phyloP scores from a whole-genome alignment of 1,140 invertebrate genomes.

The Eriocheir sinensis region DNA sequence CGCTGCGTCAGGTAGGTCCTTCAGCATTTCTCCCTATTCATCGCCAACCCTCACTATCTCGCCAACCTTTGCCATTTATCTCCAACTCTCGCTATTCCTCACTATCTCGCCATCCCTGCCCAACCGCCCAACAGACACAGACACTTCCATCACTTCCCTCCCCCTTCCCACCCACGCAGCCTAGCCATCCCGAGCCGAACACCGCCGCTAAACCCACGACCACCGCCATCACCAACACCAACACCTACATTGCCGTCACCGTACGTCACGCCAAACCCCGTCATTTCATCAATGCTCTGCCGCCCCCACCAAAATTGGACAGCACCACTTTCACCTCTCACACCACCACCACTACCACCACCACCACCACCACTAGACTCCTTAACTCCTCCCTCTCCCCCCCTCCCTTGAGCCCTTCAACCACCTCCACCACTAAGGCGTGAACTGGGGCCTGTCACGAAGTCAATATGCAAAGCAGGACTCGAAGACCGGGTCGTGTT shows the following conservation, averaged over 20 bases:
- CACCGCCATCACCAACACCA: neutral
- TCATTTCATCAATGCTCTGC: neutral
- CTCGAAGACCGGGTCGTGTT: neutral
- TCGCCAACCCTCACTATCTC: too few species aligned
- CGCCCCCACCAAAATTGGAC: neutral
- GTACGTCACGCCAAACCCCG: neutral
- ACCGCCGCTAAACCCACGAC: neutral
- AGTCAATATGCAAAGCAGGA: slow-evolving; percentile 52
- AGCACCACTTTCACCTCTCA: neutral
- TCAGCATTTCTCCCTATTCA: too few species aligned
- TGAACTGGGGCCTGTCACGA: slow-evolving; percentile 57
- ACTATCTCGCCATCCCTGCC: neutral
- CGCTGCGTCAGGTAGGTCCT: too few species aligned
- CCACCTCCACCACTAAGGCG: neutral
- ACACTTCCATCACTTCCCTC: neutral
- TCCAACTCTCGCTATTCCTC: too few species aligned
- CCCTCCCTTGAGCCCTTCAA: neutral
- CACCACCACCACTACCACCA: neutral
- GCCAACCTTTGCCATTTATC: too few species aligned
- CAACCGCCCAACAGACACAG: neutral
- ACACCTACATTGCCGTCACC: neutral
- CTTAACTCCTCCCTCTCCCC: too few species aligned
- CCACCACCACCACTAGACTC: too few species aligned
- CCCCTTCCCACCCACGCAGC: neutral
- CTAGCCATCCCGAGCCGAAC: neutral